Base-by-base conservation (phyloP, 2,113 vertebrate genomes). In the Macheiramphus alcinus region DNA sequence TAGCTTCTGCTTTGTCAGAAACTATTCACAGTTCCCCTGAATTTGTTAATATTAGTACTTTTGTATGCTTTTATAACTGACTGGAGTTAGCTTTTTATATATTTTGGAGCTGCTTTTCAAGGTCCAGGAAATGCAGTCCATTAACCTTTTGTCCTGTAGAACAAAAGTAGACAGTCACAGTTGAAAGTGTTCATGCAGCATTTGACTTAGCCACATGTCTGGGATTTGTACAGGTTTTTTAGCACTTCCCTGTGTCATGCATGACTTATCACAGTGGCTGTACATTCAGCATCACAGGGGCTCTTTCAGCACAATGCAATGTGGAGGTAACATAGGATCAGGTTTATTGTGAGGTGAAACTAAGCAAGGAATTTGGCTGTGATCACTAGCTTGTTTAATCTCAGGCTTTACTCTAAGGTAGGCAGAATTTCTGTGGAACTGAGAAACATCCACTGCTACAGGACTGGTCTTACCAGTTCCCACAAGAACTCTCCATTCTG, bases 201-300 rank as follows among this genome's bases (percentile, higher is more conserved):
- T 90, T 76, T 76, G 59, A 70, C 36, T 2, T 7, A 45, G 34
- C 62, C 12, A 2, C 3, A 11, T 18, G 16, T 42, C 11, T 10
- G 14, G 78, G 53, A 43, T 94, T 80, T 93, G 10, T 65, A 4
- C 15, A 36, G 5, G 1, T 5, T 13, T 36, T 80, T 78, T 32
- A 72, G 10, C 66, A 18, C 9, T 78, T 61, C 31, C 27, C 34
- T 0, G 2, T 0, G 0, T 55, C 63, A 34, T 1, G 0, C 0
- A 0, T 80, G 72, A 27, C 29, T 87, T 87, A 9, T 0, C 50
- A 3, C 4, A 31, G 52, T 0, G 0, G 65, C 71, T 48, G 2
- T n/a, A 9, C 31, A 1, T 76, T 50, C 21, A 48, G 34, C 40
- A 27, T 86, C 82, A 68, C 31, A 34, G 53, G 40, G 38, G 21